A percentile compares a stretch with the other conserved stretches of the same genome.
Conservation (phyloP, 2,888 invertebrate genomes). For the Heliconius ismenius region DNA sequence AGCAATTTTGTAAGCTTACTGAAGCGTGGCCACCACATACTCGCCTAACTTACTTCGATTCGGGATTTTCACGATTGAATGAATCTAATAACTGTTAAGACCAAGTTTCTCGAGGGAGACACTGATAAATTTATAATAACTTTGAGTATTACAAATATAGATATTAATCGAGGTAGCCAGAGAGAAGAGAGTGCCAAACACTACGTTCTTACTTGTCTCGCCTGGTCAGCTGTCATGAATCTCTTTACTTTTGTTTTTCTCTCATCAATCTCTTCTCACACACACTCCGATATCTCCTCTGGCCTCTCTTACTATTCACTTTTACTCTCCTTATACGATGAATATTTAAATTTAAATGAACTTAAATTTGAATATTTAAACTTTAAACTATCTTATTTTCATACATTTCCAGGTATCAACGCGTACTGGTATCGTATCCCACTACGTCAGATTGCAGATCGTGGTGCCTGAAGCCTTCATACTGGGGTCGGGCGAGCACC, state of each 20-base stretch:
- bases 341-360: neutral
- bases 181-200: no score
- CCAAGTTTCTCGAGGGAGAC: neutral
- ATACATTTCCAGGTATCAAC: slow-evolving; percentile 88
- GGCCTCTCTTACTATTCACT: no score
- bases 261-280: no score
- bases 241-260: no score
- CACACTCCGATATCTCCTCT: no score
- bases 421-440: slow-evolving; percentile 91
- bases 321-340: no score
- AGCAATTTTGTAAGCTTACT: neutral
- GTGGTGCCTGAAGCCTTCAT: slow-evolving; percentile 95
- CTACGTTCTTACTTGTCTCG: no score
- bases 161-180: no score
- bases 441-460: slow-evolving; percentile 94
- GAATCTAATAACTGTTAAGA: neutral
- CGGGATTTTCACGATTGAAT: neutral
- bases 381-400: neutral
- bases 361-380: neutral
- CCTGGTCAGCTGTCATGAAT: no score
- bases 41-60: neutral
- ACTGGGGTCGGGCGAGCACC: slow-evolving; percentile 93
- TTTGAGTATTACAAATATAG: neutral
- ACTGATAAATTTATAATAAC: neutral
- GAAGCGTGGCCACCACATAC: neutral